Percentiles rank a stretch among this genome's conserved stretches.
Conservation (phyloP, 2,797 vertebrate species). For the Rhinichthys osculus region DNA sequence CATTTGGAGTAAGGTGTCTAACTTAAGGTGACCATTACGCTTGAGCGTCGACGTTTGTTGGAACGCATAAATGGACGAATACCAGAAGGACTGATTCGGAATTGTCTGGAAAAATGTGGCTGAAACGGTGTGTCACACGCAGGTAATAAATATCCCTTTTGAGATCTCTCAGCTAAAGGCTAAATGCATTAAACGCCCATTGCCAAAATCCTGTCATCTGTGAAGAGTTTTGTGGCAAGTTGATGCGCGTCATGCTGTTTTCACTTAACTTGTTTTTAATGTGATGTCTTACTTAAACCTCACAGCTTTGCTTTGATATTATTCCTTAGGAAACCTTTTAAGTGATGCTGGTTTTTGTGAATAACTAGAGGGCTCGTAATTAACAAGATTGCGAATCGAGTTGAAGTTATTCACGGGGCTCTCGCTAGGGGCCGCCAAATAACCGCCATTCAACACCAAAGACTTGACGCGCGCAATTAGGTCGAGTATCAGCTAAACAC, state of each 20-base stretch:
- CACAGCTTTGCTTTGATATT: not conserved
- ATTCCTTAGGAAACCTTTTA: slow-evolving; percentile 5
- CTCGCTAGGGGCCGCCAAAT: slow-evolving; percentile 81
- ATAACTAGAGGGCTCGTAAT: not conserved
- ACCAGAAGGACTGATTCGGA: slow-evolving; percentile 79
- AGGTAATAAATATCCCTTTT: slow-evolving; percentile 74
- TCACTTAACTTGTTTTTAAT: not conserved
- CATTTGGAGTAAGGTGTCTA: slow-evolving; percentile 79
- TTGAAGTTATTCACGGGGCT: slow-evolving; percentile 46
- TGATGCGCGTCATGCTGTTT: slow-evolving; percentile 16
- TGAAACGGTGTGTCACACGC: slow-evolving; percentile 81
- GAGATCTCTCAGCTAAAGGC: slow-evolving; percentile 1
- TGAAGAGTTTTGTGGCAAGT: slow-evolving; percentile 38
- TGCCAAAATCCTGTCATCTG: slow-evolving; percentile 26
- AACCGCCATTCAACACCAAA: slow-evolving; percentile 54
- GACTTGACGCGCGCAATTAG: slow-evolving; percentile 54
- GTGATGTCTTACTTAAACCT: not conserved
- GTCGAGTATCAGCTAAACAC: slow-evolving; percentile 55
- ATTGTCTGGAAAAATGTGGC: slow-evolving; percentile 81
- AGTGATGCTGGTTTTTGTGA: slow-evolving; percentile 28
- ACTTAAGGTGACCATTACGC: slow-evolving; percentile 73
- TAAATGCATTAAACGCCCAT: slow-evolving; percentile 33
- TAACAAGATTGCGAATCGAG: slow-evolving; percentile 48
- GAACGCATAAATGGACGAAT: slow-evolving; percentile 79
- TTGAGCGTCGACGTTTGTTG: slow-evolving; percentile 73